Percentiles rank a stretch among this genome's conserved stretches.
phyloP scores from a whole-genome alignment of 30 jellyfish, hydroid and myxozoan genomes.

The Turritopsis dohrnii region DNA sequence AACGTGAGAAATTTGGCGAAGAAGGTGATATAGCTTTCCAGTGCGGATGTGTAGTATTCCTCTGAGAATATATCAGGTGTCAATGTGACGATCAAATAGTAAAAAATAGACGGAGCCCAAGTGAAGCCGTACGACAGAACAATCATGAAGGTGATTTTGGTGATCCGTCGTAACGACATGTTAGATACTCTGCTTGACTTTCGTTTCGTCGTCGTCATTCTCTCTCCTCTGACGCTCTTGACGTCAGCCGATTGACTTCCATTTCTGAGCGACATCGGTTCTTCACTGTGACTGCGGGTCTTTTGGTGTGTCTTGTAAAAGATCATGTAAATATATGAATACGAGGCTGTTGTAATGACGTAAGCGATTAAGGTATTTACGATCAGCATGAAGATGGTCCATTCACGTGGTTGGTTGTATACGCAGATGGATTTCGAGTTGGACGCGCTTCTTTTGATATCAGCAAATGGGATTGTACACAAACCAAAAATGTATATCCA shows the following conservation, averaged over 20 bases:
- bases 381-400: conserved; percentile 60
- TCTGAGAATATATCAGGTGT: conserved; percentile 34
- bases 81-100: conserved; percentile 36
- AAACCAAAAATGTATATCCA: conserved; percentile 57
- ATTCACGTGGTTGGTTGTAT: conserved; percentile 38
- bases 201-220: not conserved
- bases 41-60: conserved; percentile 19
- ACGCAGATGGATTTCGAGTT: conserved; percentile 22
- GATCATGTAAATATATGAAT: conserved; percentile 31
- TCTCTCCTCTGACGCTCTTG: not conserved
- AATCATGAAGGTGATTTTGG: conserved; percentile 40
- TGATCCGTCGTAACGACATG: conserved; percentile 1
- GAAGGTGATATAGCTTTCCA: conserved; percentile 44
- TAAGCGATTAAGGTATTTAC: conserved; percentile 50
- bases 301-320: not conserved
- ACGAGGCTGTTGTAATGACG: conserved; percentile 30
- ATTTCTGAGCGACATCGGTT: not conserved
- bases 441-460: not conserved
- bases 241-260: too few species aligned
- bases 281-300: not conserved
- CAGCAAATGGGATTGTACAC: conserved; percentile 49
- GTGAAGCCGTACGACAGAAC: conserved; percentile 39
- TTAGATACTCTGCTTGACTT: not conserved
- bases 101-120: conserved; percentile 76
- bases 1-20: conserved; percentile 53